Evolutionary conservation across 64 coral and sea anemone species (phyloP).

Genomic region (Trachythela sp.): DNA sequence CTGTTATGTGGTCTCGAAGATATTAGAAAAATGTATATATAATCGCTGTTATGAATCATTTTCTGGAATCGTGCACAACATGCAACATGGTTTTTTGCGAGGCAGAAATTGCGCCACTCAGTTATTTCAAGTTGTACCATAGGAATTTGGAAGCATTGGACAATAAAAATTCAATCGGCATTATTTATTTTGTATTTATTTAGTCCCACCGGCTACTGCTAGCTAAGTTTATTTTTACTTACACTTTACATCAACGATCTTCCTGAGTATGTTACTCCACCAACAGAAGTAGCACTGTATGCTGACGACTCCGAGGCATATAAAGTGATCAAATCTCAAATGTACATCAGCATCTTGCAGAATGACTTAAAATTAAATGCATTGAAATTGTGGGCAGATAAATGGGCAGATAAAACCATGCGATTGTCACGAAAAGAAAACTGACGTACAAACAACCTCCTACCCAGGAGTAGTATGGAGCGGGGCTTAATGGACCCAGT

Average conservation of each 20-base stretch:
- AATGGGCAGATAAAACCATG: background rate
- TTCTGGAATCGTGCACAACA: background rate
- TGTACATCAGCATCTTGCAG: background rate
- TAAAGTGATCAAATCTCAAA: too few species aligned
- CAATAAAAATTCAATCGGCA: background rate
- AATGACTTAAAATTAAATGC: too few species aligned
- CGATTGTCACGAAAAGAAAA: background rate
- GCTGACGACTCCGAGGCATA: slow-evolving; percentile 18
- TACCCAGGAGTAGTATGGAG: too few species aligned
- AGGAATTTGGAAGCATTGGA: background rate
- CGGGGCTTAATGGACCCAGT: too few species aligned
- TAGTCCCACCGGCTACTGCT: background rate
- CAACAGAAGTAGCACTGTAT: background rate
- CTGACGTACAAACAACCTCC: too few species aligned
- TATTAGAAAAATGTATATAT: slow-evolving; percentile 2
- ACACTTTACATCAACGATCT: background rate
- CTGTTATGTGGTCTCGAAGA: background rate
- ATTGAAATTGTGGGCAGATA: background rate
- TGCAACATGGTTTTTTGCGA: background rate
- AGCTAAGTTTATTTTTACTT: background rate
- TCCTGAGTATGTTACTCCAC: background rate
- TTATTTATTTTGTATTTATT: background rate
- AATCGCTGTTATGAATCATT: background rate
- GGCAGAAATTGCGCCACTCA: background rate
- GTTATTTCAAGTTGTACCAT: background rate